These are phyloP conservation scores for Morpho achilles DNA, from an alignment of 2,888 invertebrate genomes.

Conservation along the genomic window DNA sequence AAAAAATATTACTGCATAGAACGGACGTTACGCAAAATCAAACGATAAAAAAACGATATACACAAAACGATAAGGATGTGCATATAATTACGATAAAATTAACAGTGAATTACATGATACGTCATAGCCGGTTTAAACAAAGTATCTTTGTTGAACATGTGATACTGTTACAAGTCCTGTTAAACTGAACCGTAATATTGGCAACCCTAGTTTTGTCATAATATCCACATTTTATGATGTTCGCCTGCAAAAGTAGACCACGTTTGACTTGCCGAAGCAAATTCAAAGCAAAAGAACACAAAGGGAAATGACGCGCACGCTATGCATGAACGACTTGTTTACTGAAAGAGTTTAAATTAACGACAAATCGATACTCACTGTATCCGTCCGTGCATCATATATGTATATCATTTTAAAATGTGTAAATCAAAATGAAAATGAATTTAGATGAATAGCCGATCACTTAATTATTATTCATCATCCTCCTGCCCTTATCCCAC, in stretches of 20 bases:
- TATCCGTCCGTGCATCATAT: background rate
- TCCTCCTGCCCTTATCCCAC: no score
- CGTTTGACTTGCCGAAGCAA: constrained; percentile 35
- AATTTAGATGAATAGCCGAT: no score
- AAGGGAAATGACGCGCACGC: constrained; percentile 35
- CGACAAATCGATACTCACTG: constrained; percentile 27
- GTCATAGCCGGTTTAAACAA: no score
- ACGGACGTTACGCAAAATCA: no score
- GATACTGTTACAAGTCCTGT: background rate
- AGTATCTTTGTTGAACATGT: no score
- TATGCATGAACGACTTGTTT: constrained; percentile 48
- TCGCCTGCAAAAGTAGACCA: constrained; percentile 22
- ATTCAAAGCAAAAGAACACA: constrained; percentile 36
- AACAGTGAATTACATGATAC: no score
- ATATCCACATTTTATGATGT: constrained; percentile 9
- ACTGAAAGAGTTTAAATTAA: constrained; percentile 40
- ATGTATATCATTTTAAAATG: background rate
- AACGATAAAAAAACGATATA: no score
- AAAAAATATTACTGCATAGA: no score
- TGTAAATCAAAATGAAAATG: no score
- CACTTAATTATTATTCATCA: no score
- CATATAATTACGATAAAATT: no score
- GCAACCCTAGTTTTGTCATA: constrained; percentile 9
- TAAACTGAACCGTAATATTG: background rate
- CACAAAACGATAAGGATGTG: no score